Percentiles rank a stretch among this genome's conserved stretches.
phyloP scores from a whole-genome alignment of 2,797 vertebrate genomes.

The Galaxias olidus region DNA sequence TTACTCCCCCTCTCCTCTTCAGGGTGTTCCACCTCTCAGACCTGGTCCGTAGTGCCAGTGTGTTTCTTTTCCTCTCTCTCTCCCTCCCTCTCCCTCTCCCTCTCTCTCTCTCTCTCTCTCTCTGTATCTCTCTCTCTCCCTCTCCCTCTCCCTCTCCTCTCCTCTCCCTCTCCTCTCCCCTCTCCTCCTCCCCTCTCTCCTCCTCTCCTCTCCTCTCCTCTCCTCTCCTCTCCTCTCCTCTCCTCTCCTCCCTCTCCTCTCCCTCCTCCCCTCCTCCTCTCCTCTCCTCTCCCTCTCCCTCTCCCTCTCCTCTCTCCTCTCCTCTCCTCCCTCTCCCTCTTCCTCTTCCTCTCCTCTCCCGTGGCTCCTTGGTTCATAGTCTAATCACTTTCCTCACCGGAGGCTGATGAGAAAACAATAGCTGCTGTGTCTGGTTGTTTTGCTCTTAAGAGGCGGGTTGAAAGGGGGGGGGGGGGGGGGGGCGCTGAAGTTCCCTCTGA shows the following conservation, averaged over 20 bases:
- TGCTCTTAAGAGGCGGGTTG: too few relatives aligned
- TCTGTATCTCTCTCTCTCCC: not conserved
- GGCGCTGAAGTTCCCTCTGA: too few relatives aligned
- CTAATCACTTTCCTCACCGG: not conserved
- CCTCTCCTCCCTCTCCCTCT: slow-evolving; percentile 14
- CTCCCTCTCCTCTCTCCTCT: not conserved
- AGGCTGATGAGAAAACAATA: not conserved
- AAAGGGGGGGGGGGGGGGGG: too few relatives aligned
- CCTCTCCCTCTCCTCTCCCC: not conserved
- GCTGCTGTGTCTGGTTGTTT: too few relatives aligned
- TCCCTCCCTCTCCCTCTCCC: not conserved
- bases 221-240: too few relatives aligned
- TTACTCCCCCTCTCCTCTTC: not conserved
- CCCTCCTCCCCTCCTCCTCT: slow-evolving; percentile 11
- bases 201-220: not conserved
- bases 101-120: slow-evolving; percentile 1
- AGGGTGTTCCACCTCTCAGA: too few relatives aligned
- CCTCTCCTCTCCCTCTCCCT: slow-evolving; percentile 15
- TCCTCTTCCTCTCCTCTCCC: not conserved
- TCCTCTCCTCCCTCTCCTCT: not conserved
- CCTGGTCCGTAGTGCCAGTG: too few relatives aligned
- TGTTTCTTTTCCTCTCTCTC: slow-evolving; percentile 5
- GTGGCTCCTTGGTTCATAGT: not conserved
- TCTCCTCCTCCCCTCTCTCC: not conserved
- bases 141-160: slow-evolving; percentile 4